These are phyloP conservation scores for Apodemus speciosus DNA, from an alignment of 2,113 vertebrate genomes.

Conservation along the genomic window DNA sequence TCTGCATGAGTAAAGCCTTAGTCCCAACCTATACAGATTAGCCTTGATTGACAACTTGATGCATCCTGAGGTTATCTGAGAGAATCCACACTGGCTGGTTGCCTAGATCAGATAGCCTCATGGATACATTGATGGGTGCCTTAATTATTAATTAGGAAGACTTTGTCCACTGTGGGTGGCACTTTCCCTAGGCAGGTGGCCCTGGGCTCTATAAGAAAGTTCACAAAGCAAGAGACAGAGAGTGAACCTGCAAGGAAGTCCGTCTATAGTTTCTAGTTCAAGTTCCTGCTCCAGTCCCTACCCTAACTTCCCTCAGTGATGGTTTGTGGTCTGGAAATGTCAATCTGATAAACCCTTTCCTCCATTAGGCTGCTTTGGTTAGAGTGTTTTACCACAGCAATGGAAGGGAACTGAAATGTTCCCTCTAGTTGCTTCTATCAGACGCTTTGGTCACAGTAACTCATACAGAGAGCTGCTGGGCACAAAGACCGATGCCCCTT, in stretches of 20 bases:
- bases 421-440: neutral
- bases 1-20: neutral
- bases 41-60: neutral
- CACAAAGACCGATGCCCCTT: rapidly evolving
- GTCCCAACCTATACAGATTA: too few relatives aligned
- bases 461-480: rapidly evolving
- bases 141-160: neutral
- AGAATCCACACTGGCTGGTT: neutral
- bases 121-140: neutral
- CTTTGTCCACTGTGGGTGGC: neutral
- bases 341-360: too few relatives aligned
- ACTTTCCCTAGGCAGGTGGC: neutral
- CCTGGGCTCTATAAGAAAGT: neutral
- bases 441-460: too few relatives aligned
- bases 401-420: neutral
- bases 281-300: neutral
- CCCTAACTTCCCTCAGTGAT: neutral
- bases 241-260: too few relatives aligned
- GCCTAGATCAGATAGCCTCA: neutral
- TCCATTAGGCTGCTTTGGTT: neutral
- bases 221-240: neutral
- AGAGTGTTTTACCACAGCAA: neutral
- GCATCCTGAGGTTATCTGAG: neutral
- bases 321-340: neutral
- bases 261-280: neutral